Conservation (phyloP, 53 echinoderm and acorn worm species). For the Echinarachnius parma region DNA sequence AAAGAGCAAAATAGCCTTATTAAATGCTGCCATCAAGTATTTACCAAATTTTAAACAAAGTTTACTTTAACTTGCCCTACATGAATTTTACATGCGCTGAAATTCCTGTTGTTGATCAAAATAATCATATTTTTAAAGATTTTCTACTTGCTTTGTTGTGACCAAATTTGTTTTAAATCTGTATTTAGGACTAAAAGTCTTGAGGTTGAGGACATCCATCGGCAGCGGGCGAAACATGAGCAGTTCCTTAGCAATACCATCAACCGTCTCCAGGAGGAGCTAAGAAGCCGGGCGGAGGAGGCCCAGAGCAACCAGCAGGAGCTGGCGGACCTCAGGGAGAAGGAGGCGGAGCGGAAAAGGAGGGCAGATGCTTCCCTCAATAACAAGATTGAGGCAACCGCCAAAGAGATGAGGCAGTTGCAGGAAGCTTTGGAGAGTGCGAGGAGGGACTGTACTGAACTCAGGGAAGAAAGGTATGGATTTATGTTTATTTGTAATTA, state of each 20-base stretch:
- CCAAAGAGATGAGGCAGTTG: conserved; percentile 63
- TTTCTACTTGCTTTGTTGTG: no score
- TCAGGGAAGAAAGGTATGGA: conserved; percentile 84
- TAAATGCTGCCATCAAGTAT: no score
- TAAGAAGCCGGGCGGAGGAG: conserved; percentile 66
- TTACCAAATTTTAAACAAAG: no score
- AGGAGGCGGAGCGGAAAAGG: conserved; percentile 40
- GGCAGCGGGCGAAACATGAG: conserved; percentile 57
- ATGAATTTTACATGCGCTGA: no score
- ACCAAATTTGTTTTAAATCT: no score
- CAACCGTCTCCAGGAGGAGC: conserved; percentile 67
- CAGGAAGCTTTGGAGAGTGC: conserved; percentile 53
- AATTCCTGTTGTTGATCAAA: no score
- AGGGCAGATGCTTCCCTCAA: conserved; percentile 52
- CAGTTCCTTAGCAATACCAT: conserved; percentile 68
- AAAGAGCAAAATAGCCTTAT: no score
- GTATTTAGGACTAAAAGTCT: conserved; percentile 75
- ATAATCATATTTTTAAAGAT: no score
- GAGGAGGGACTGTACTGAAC: conserved; percentile 64
- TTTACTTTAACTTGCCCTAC: no score
- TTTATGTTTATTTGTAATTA: no score
- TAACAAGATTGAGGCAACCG: conserved; percentile 53
- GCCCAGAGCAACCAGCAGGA: conserved; percentile 53
- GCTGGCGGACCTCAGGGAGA: conserved; percentile 48
- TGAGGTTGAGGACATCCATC: conserved; percentile 70